phyloP scores from a whole-genome alignment of 2,113 vertebrate species.

The Emberiza fucata region DNA sequence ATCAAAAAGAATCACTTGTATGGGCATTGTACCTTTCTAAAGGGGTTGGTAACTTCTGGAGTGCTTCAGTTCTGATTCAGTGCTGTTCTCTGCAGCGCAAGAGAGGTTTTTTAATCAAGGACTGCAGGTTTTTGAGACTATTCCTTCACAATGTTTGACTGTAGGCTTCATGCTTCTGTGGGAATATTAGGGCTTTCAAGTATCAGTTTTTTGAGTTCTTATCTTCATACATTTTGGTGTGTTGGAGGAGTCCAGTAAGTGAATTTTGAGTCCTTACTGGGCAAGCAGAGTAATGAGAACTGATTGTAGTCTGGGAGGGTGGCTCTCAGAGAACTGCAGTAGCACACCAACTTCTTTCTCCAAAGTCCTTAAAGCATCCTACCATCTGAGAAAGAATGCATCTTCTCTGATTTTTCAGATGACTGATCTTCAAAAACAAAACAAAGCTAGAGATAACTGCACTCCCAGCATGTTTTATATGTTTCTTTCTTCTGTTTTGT shows the following conservation, averaged over 20 bases:
- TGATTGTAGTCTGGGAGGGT: not conserved
- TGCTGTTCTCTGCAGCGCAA: not conserved
- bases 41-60: not conserved
- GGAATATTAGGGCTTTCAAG: not conserved
- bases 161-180: not conserved
- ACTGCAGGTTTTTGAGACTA: accelerated
- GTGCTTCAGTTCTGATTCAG: not conserved
- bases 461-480: not conserved
- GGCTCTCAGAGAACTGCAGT: not conserved
- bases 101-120: not conserved
- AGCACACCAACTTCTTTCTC: not conserved
- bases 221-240: not conserved
- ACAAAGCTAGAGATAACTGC: not conserved
- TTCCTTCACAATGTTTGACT: not conserved
- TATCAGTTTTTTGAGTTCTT: not conserved
- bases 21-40: not conserved
- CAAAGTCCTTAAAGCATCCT: not conserved
- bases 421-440: not conserved
- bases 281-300: not conserved
- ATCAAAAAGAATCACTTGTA: not conserved
- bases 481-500: not conserved
- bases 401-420: not conserved
- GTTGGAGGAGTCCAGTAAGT: not conserved
- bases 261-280: not conserved
- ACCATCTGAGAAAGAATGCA: not conserved